phyloP scores from a whole-genome alignment of 2,888 invertebrate species.

The Spicauda simplicius region DNA sequence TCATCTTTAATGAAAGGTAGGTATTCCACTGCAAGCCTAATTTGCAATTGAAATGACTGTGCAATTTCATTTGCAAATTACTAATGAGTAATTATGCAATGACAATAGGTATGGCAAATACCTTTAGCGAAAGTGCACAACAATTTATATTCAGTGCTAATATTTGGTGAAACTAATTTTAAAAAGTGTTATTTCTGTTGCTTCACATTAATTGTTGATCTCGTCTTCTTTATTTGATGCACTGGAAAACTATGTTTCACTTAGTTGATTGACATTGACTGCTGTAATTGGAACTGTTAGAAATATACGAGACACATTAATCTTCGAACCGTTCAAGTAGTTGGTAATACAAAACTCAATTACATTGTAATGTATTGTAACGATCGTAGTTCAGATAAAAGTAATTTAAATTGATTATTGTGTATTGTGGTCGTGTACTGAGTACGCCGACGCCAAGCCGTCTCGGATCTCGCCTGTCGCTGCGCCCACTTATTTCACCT shows the following conservation, averaged over 20 bases:
- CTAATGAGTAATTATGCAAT: background rate
- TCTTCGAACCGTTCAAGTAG: conserved; percentile 1
- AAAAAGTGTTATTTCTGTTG: background rate
- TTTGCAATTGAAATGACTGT: background rate
- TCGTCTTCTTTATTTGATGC: background rate
- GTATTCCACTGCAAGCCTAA: background rate
- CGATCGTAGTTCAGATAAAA: conserved; percentile 38
- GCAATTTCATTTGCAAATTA: conserved; percentile 1
- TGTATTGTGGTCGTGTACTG: conserved; percentile 44
- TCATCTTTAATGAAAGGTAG: background rate
- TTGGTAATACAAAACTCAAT: conserved; percentile 11
- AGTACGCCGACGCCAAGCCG: conserved; percentile 63
- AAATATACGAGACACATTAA: background rate
- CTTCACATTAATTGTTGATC: background rate
- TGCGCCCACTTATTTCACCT: conserved; percentile 50
- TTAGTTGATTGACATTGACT: conserved; percentile 2
- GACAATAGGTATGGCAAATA: background rate
- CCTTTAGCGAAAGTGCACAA: background rate
- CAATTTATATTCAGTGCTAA: background rate
- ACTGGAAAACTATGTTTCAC: background rate
- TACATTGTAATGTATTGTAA: conserved; percentile 17
- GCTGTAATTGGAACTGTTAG: background rate
- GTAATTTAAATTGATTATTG: conserved; percentile 41
- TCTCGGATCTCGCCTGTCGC: conserved; percentile 54
- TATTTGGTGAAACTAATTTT: background rate